phyloP scores from a whole-genome alignment of 2,888 invertebrate genomes.

The Caenorhabditis zanzibari region DNA sequence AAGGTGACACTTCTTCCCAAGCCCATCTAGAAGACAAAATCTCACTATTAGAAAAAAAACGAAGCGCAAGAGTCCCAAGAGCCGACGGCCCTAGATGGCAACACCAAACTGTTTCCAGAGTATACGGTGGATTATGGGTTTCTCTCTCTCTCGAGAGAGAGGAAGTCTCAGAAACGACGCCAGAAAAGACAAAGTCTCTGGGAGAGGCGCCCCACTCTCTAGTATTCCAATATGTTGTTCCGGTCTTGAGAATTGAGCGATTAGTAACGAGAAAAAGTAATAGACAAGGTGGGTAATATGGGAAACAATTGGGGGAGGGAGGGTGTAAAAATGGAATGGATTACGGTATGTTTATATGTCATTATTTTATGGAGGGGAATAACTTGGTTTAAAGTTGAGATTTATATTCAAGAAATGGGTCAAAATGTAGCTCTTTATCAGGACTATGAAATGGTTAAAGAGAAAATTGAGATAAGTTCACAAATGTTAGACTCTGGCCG shows the following conservation, averaged over 20 bases:
- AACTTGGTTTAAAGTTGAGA: too few relatives aligned
- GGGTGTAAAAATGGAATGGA: background rate
- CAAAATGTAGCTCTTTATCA: too few relatives aligned
- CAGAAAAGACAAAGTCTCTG: background rate
- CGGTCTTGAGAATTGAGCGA: constrained; percentile 20
- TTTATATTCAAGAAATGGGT: too few relatives aligned
- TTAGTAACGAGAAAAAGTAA: constrained; percentile 2
- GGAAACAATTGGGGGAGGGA: constrained; percentile 10
- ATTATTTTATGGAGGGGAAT: too few relatives aligned
- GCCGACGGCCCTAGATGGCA: background rate
- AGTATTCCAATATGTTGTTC: constrained; percentile 5
- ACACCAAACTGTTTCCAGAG: constrained; percentile 42
- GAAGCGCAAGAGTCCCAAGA: background rate
- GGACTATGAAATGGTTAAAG: too few relatives aligned
- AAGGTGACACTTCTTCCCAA: too few relatives aligned
- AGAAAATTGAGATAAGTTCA: too few relatives aligned
- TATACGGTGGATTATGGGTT: constrained; percentile 26
- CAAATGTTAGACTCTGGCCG: too few relatives aligned
- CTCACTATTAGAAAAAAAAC: background rate
- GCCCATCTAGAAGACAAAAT: too few relatives aligned
- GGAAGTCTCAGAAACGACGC: background rate
- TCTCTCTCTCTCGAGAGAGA: too few relatives aligned
- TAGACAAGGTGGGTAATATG: constrained; percentile 9
- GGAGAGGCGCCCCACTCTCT: too few relatives aligned
- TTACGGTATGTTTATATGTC: constrained; percentile 11